Evolutionary conservation across 92 coral and sea anemone species (phyloP).

Genomic region (Zoanthus sociatus): DNA sequence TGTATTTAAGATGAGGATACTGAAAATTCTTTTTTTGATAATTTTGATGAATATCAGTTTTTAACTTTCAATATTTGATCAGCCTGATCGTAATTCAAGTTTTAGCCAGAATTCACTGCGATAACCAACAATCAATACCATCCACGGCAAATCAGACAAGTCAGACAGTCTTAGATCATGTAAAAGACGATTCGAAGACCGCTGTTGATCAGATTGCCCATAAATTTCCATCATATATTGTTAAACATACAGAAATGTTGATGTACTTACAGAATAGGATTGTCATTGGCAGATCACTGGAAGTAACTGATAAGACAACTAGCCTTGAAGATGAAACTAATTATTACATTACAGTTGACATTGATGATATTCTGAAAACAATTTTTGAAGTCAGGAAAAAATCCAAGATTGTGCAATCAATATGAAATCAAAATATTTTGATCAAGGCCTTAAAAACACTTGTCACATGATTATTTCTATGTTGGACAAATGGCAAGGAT

Average conservation of each 20-base stretch:
- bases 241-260: conserved; percentile 51
- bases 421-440: conserved; percentile 57
- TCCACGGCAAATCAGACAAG: neutral
- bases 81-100: conserved; percentile 2
- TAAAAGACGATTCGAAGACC: neutral
- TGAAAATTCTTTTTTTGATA: neutral
- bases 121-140: neutral
- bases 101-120: neutral
- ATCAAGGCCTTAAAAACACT: conserved; percentile 55
- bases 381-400: conserved; percentile 49
- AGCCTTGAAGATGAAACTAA: conserved; percentile 31
- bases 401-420: conserved; percentile 64
- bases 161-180: conserved; percentile 15
- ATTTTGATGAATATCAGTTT: neutral
- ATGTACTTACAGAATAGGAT: conserved; percentile 35
- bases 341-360: conserved; percentile 42
- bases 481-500: conserved; percentile 61
- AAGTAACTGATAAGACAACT: conserved; percentile 25
- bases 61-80: neutral
- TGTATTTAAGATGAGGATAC: conserved; percentile 19
- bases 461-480: conserved; percentile 52
- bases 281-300: conserved; percentile 41
- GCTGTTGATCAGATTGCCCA: neutral
- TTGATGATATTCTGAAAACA: conserved; percentile 38
- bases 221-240: conserved; percentile 2